A percentile compares a stretch with the other conserved stretches of the same genome.
These are phyloP conservation scores for Distichodus sexfasciatus DNA, from an alignment of 2,797 vertebrate genomes.

Conservation along the genomic window DNA sequence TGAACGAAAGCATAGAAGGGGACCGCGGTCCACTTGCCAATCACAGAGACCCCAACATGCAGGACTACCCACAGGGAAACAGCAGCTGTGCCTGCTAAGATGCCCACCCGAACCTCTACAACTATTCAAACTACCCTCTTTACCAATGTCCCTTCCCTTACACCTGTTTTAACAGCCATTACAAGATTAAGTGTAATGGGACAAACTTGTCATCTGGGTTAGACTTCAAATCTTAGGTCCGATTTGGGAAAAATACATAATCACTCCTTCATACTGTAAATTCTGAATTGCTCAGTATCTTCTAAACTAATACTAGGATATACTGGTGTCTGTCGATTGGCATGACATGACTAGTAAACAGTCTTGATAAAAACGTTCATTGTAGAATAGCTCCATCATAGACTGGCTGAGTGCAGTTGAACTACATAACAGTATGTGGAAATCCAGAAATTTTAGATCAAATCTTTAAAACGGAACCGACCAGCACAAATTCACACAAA, in stretches of 20 bases:
- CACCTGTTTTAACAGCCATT: neutral
- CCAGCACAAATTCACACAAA: neutral
- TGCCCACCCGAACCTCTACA: neutral
- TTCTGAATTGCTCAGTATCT: too few relatives aligned
- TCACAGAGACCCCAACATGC: conserved; percentile 67
- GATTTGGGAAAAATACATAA: neutral
- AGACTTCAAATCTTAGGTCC: neutral
- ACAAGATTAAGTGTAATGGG: neutral
- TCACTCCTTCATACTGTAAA: too few relatives aligned
- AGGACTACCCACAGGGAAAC: conserved; percentile 66
- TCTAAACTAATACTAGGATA: too few relatives aligned
- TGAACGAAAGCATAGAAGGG: conserved; percentile 84
- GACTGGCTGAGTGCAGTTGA: too few relatives aligned
- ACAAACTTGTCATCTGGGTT: neutral
- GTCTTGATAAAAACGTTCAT: neutral
- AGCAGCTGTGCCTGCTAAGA: conserved; percentile 77
- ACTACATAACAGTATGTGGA: too few relatives aligned
- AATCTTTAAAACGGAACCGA: too few relatives aligned
- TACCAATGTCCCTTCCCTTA: neutral
- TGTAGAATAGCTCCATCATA: too few relatives aligned
- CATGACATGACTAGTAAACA: neutral
- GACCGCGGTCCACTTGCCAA: conserved; percentile 63
- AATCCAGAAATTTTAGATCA: neutral
- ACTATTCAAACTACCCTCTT: neutral
- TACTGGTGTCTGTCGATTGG: neutral